Conservation (phyloP, 2,888 invertebrate genomes). For the Tetragonisca angustula region DNA sequence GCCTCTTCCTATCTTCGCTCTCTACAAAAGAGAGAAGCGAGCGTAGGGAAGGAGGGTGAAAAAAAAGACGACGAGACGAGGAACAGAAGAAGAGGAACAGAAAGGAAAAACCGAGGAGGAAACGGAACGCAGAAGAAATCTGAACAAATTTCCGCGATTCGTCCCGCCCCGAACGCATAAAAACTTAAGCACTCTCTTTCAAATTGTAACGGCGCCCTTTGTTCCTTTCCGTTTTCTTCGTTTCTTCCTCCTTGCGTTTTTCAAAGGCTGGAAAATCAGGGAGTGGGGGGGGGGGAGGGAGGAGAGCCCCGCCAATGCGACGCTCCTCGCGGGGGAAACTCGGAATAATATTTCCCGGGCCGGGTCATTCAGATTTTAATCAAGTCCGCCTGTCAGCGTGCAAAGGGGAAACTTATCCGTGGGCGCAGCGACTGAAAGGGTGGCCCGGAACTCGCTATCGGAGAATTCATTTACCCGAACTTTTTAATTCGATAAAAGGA, state of each 20-base stretch:
- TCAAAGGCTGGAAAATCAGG: slow-evolving; percentile 44
- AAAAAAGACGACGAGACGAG: neutral
- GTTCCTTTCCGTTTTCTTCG: slow-evolving; percentile 20
- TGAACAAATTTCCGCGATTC: slow-evolving; percentile 57
- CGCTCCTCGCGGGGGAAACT: slow-evolving; percentile 24
- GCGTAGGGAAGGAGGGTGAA: neutral
- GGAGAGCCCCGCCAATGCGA: neutral
- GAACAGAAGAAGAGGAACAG: too few relatives aligned
- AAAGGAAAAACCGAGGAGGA: neutral
- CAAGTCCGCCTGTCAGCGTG: slow-evolving; percentile 66
- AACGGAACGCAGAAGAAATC: neutral
- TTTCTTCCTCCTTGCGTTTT: slow-evolving; percentile 28
- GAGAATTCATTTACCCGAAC: slow-evolving; percentile 63
- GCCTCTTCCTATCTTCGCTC: neutral
- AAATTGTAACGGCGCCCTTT: slow-evolving; percentile 50
- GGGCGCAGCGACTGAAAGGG: slow-evolving; percentile 21
- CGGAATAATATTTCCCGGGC: slow-evolving; percentile 56
- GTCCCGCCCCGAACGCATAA: slow-evolving; percentile 36
- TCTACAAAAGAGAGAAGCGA: neutral
- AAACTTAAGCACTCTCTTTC: slow-evolving; percentile 50
- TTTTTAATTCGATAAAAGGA: slow-evolving; percentile 56
- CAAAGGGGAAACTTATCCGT: slow-evolving; percentile 47
- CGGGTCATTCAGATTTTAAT: slow-evolving; percentile 68
- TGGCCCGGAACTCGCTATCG: slow-evolving; percentile 23
- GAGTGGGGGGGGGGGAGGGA: neutral